Conservation (phyloP, 2,888 invertebrate species). For the Heterodera filipjevi region DNA sequence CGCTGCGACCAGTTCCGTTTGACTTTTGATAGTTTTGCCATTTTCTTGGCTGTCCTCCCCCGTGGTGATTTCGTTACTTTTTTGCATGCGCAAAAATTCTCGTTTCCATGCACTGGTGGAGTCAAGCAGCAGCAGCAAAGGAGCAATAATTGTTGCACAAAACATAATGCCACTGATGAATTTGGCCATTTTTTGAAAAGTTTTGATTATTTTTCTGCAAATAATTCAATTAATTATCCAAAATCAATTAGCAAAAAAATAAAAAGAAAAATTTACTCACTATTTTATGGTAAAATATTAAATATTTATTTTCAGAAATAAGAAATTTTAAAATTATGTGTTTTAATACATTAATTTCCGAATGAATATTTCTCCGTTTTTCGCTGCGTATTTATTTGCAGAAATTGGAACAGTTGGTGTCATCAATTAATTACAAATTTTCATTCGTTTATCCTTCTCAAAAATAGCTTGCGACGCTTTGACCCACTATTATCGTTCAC, state of each 20-base stretch:
- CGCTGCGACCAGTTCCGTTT: not conserved
- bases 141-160: not conserved
- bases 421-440: slow-evolving; percentile 2
- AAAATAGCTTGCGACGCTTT: not conserved
- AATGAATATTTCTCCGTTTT: not conserved
- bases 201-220: not conserved
- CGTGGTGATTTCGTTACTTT: not conserved
- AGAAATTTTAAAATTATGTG: not conserved
- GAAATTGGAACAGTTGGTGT: not conserved
- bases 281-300: too few species aligned
- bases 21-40: not conserved
- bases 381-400: slow-evolving; percentile 5
- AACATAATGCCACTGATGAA: not conserved
- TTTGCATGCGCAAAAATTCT: not conserved
- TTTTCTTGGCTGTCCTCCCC: not conserved
- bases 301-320: too few species aligned
- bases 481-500: not conserved
- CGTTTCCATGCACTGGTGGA: not conserved
- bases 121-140: not conserved
- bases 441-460: not conserved
- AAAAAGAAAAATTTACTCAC: too few species aligned
- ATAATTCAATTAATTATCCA: too few species aligned
- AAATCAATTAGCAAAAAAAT: too few species aligned
- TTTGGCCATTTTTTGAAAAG: not conserved
- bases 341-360: not conserved